Evolutionary conservation across 2,797 vertebrate genomes (phyloP), one percentile per base, ranked within the genome.

Genomic region (Cyprinella venusta): DNA sequence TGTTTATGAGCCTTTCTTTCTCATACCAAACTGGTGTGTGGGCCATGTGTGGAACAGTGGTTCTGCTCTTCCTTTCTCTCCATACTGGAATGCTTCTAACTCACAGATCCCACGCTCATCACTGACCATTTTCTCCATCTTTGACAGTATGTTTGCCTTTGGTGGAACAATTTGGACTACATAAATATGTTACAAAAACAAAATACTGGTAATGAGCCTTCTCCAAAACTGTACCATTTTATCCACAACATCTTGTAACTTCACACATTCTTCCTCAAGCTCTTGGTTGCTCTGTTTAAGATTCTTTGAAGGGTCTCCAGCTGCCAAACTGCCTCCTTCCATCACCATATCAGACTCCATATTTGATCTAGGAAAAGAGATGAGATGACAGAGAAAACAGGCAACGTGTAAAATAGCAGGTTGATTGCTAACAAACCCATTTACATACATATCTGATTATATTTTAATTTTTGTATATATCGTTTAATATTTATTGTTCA

Each of bases 31-130:
- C 50, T 94, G 90, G 8, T 88, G 40, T 1, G 95, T 96, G 33
- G 92, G 93, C 98, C 98, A 99, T 0, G 95, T 96, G 86, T 96
- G 96, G 87, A 98, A 99, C 16, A 97, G 92, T 1, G 91, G 93
- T 9, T 82, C 67, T 0, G 50, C 90, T 48, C 91, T 86, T 48
- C 90, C 92, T 75, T 91, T 91, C 63, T 90, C 87, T 81, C 94
- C 88, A 0, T 89, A 89, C 83, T 95, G 95, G 85, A 96, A 97
- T 13, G 86, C 85, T 90, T 98, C 96, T 68, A 99, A 94, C 4
- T 97, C 95, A 86, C 94, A 95, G 65, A 99, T 78, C 0, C 96
- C 97, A 86, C 89, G 95, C 88, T 96, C 94, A 63, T 95, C 95
- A 0, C 88, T 92, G 86, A 94, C 90, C 68, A 99, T 89, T 87